Percentiles rank a stretch among this genome's conserved stretches.
phyloP scores from a whole-genome alignment of 2,797 vertebrate genomes.

The Sebastes variabilis region DNA sequence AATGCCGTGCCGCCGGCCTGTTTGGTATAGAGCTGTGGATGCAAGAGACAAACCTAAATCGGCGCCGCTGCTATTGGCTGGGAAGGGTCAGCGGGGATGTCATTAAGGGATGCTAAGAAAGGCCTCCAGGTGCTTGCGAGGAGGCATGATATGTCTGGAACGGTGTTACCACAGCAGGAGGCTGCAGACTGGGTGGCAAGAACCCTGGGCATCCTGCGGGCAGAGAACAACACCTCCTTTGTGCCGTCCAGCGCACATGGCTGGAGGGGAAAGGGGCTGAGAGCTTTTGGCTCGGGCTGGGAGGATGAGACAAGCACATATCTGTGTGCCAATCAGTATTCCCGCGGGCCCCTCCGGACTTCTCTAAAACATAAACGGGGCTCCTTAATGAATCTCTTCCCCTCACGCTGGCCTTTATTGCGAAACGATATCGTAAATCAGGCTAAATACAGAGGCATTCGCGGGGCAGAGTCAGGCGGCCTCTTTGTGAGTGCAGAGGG shows the following conservation, averaged over 20 bases:
- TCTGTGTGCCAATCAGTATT: slow-evolving; percentile 83
- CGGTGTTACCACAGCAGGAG: slow-evolving; percentile 53
- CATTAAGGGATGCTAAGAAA: slow-evolving; percentile 55
- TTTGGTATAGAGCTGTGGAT: slow-evolving; percentile 53
- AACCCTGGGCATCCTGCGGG: slow-evolving; percentile 52
- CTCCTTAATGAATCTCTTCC: slow-evolving; percentile 81
- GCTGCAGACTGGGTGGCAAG: slow-evolving; percentile 45
- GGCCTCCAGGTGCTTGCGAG: slow-evolving; percentile 63
- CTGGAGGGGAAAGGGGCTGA: slow-evolving; percentile 36
- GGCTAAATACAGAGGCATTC: slow-evolving; percentile 67
- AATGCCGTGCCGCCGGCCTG: slow-evolving; percentile 49
- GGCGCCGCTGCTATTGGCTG: slow-evolving; percentile 21
- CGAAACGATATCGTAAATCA: slow-evolving; percentile 81
- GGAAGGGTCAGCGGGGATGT: slow-evolving; percentile 56
- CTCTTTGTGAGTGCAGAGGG: slow-evolving; percentile 63
- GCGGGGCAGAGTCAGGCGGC: slow-evolving; percentile 42
- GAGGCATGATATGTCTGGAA: slow-evolving; percentile 55
- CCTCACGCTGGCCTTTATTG: slow-evolving; percentile 71
- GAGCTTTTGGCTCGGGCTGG: slow-evolving; percentile 58
- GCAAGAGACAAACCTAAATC: slow-evolving; percentile 43
- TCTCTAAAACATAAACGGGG: slow-evolving; percentile 76
- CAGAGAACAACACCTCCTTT: slow-evolving; percentile 64
- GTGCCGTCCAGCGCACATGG: slow-evolving; percentile 57
- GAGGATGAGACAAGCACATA: slow-evolving; percentile 70
- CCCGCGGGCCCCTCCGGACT: slow-evolving; percentile 62